A percentile compares a stretch with the other conserved stretches of the same genome.
Evolutionary conservation across 92 coral and sea anemone genomes (phyloP).

Genomic region (Palythoa caribaeorum): DNA sequence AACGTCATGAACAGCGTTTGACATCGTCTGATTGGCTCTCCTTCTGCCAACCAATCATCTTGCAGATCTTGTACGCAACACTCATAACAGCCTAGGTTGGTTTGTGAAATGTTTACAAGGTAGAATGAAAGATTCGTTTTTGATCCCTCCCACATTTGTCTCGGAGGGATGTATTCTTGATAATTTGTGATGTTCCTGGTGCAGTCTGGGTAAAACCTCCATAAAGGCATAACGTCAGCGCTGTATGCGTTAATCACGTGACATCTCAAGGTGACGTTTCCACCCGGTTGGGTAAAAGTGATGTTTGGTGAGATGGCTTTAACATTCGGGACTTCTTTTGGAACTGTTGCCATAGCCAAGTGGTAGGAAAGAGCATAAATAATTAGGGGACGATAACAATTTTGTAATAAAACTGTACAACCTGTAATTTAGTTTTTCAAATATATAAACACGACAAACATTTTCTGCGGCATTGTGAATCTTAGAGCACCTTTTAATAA

Average conservation of each 20-base stretch:
- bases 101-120: conserved; percentile 20
- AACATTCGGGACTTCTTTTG: not conserved
- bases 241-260: not conserved
- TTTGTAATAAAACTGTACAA: no score
- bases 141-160: conserved; percentile 12
- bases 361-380: not conserved
- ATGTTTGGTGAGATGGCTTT: conserved; percentile 18
- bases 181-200: not conserved
- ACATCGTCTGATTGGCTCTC: not conserved
- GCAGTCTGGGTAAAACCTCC: conserved; percentile 32
- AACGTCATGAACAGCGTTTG: not conserved
- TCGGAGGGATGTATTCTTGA: not conserved
- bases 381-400: not conserved
- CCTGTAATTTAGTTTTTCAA: no score
- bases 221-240: not conserved
- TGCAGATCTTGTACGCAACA: conserved; percentile 7
- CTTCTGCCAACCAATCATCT: not conserved
- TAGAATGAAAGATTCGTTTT: not conserved
- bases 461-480: no score
- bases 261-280: conserved; percentile 18
- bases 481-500: no score
- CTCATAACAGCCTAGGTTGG: conserved; percentile 17
- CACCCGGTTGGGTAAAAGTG: not conserved
- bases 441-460: no score
- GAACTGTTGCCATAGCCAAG: not conserved